Evolutionary conservation across 2,888 invertebrate species (phyloP), one percentile per base, ranked within the genome.

Genomic region (Tipula unca): DNA sequence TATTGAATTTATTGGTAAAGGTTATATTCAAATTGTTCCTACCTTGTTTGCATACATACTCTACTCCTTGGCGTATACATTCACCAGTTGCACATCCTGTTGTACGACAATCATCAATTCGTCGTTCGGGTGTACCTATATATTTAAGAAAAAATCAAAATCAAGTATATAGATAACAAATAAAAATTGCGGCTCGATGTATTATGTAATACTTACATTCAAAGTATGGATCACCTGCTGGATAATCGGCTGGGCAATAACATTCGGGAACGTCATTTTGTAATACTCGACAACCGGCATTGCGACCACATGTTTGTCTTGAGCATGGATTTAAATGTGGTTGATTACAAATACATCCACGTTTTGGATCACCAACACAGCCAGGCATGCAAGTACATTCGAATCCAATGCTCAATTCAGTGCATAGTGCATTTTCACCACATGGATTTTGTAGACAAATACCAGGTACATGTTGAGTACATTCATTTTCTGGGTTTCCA

Each of bases 41-140:
- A 91, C 91, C 91, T 89, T 90, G 87, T 86, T 89, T 89, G 87
- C 91, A 91, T 48, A 95, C 94, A 92, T 96, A 97, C 89, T 95
- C 94, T 87, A 95, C 95, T 87, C 96, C 95, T 90, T 96, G 95
- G 88, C 96, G 94, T 87, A 97, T 94, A 91, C 97, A 97, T 90
- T 96, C 95, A 87, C 96, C 96, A 88, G 94, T 93, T 87, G 95
- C 95, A 91, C 97, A 97, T 87, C 97, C 97, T 86, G 94, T 93
- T 1, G 95, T 95, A 88, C 97, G 93, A 90, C 97, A 97, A 89
- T 97, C 97, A 84, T 94, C 92, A 48, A 93, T 91, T 87, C 92
- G 93, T 86, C 92, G 91, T 89, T 93, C 93, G 87, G 91, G 90
- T 39, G 92, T 91, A 92, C 94, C 94, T 94, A 82, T 85, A 32